These are phyloP conservation scores for Gracilinanus agilis DNA, from an alignment of 2,113 vertebrate genomes.

Conservation along the genomic window DNA sequence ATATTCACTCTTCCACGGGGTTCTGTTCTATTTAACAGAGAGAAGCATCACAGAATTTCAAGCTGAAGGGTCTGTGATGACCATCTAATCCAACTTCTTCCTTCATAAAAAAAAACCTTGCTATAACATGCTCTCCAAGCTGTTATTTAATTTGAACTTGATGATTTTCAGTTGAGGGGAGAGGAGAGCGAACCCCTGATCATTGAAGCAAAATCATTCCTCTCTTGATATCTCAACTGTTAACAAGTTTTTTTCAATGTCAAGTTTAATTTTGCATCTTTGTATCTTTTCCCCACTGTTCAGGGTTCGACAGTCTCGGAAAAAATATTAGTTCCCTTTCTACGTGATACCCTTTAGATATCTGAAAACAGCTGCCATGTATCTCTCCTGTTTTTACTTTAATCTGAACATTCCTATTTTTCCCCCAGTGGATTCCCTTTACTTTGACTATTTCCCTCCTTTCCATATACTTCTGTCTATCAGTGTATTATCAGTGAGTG, in stretches of 20 bases:
- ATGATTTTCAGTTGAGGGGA: too few relatives aligned
- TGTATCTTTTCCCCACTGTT: not conserved
- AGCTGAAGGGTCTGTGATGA: not conserved
- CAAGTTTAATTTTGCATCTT: not conserved
- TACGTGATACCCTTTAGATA: not conserved
- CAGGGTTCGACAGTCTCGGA: not conserved
- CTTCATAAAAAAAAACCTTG: not conserved
- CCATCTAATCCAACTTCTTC: not conserved
- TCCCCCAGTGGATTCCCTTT: not conserved
- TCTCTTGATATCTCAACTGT: not conserved
- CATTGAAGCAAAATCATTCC: too few relatives aligned
- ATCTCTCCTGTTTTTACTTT: not conserved
- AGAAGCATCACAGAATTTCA: not conserved
- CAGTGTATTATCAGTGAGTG: not conserved
- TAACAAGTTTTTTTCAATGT: not conserved
- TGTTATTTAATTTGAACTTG: not conserved
- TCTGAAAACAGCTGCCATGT: not conserved
- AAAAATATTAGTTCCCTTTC: not conserved
- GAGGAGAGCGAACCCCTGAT: too few relatives aligned
- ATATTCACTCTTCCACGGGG: too few relatives aligned
- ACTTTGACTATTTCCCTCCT: not conserved
- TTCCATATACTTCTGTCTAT: not conserved
- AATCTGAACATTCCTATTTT: not conserved
- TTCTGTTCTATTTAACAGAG: too few relatives aligned
- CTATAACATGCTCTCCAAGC: not conserved